Percentiles rank a stretch among this genome's conserved stretches.
These are phyloP conservation scores for Streptopelia turtur DNA, from an alignment of 2,797 vertebrate genomes.

Conservation along the genomic window DNA sequence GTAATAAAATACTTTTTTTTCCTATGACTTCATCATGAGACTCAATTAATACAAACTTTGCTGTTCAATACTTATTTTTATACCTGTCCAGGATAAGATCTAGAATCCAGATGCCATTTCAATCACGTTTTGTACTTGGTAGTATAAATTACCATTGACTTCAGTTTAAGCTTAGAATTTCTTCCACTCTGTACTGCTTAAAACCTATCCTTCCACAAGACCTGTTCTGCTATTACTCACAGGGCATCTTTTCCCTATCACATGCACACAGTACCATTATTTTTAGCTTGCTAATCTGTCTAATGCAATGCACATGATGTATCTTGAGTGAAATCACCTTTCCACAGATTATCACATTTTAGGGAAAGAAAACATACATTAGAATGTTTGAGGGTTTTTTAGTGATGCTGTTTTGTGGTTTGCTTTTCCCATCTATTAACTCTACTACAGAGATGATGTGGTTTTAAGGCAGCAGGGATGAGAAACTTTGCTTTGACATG, in stretches of 20 bases:
- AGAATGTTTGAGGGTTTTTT: neutral
- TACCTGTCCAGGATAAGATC: neutral
- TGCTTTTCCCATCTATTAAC: neutral
- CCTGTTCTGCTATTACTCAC: neutral
- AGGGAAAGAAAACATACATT: neutral
- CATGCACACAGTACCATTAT: neutral
- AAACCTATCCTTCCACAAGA: neutral
- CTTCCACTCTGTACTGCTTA: neutral
- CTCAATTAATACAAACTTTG: neutral
- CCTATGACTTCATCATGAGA: neutral
- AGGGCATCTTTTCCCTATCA: neutral
- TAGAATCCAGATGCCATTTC: neutral
- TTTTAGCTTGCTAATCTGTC: neutral
- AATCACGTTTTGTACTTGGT: neutral
- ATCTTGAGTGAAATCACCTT: neutral
- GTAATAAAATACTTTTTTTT: neutral
- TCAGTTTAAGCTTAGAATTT: neutral
- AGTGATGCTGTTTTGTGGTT: neutral
- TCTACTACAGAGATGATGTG: neutral
- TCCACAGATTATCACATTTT: neutral
- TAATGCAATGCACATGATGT: neutral
- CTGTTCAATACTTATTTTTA: neutral
- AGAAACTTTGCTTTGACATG: neutral
- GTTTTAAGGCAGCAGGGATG: neutral
- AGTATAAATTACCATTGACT: neutral